Conservation (phyloP, 64 coral and sea anemone genomes). For the Stylophora pistillata region DNA sequence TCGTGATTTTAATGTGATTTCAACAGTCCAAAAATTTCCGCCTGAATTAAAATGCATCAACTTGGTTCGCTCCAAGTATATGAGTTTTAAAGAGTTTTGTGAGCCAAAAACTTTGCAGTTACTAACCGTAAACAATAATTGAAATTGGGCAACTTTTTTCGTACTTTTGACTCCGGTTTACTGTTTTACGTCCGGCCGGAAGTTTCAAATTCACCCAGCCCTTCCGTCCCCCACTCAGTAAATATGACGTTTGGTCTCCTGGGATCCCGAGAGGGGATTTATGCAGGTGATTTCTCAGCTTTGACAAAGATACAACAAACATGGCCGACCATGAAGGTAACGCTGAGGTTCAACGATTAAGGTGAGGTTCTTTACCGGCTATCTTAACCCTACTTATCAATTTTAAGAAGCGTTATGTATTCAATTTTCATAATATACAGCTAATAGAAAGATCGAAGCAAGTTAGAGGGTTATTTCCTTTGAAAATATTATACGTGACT, state of each 20-base stretch:
- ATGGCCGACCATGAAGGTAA: slow-evolving; percentile 5
- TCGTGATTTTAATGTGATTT: no score
- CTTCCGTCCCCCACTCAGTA: background rate
- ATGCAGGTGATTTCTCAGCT: background rate
- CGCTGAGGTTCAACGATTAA: slow-evolving; percentile 17
- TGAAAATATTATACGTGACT: background rate
- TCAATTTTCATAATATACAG: background rate
- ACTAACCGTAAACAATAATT: no score
- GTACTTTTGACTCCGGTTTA: no score
- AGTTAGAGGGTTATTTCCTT: no score
- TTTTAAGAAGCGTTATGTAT: background rate
- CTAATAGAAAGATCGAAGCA: background rate
- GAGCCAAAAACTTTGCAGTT: no score
- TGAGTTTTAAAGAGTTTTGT: no score
- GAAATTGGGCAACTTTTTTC: no score
- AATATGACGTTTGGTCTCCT: background rate
- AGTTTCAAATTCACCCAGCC: background rate
- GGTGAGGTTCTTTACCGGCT: background rate
- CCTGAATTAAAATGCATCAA: no score
- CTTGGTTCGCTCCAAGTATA: no score
- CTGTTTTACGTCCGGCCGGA: background rate
- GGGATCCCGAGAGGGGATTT: background rate
- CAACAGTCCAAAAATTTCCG: no score
- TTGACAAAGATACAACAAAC: slow-evolving; percentile 15
- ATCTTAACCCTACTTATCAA: background rate